A percentile compares a stretch with the other conserved stretches of the same genome.
These are phyloP conservation scores for Scatophagus argus DNA, from an alignment of 2,113 vertebrate genomes.

Conservation along the genomic window DNA sequence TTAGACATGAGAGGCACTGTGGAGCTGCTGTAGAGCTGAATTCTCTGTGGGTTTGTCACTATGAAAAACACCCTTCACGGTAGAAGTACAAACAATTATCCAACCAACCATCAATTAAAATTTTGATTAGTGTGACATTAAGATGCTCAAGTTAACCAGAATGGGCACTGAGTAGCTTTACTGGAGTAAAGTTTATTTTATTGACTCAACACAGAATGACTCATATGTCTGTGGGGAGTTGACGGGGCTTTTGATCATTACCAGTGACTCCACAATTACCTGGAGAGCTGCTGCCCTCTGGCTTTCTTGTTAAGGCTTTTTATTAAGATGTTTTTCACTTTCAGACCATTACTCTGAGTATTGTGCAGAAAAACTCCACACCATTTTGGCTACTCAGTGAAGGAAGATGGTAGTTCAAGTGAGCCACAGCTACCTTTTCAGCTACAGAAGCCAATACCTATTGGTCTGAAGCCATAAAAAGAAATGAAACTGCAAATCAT, in stretches of 20 bases:
- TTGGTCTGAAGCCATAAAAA: neutral
- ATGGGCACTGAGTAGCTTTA: neutral
- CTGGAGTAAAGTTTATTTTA: neutral
- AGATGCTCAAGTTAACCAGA: neutral
- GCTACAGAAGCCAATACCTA: no score
- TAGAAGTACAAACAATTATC: neutral
- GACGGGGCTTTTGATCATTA: conserved; percentile 26
- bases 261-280: neutral
- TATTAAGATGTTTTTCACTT: conserved; percentile 3
- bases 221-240: conserved; percentile 3
- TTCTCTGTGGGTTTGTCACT: neutral
- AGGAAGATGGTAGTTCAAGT: neutral
- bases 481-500: neutral
- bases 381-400: neutral
- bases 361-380: neutral
- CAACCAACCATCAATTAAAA: neutral
- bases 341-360: neutral
- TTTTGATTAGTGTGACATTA: neutral
- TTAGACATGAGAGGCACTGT: neutral
- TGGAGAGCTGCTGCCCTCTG: conserved; percentile 4
- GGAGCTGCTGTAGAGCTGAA: neutral
- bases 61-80: neutral
- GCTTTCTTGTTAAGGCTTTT: conserved; percentile 15
- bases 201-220: neutral
- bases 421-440: neutral